Evolutionary conservation across 2,888 invertebrate species (phyloP), one percentile per base, ranked within the genome.

Genomic region (Lottia scabra): DNA sequence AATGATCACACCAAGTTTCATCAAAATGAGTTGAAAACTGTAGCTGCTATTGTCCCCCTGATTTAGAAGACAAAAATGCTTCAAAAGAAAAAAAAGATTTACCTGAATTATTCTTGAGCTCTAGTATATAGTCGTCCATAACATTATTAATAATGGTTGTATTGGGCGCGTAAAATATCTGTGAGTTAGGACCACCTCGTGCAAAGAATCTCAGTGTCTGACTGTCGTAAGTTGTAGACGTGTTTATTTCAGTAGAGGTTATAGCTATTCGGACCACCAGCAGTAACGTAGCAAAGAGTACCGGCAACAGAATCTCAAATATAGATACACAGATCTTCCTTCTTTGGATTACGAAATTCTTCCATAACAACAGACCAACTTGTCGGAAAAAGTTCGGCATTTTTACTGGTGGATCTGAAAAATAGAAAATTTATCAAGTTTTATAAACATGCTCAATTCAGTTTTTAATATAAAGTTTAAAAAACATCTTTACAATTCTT

Each of bases 291-390:
- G 84, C 83, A 67, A 84, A 85, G n/a, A 78, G 67, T 5, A 84
- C 8, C 0, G 84, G 85, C 8, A 84, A 72, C 12, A 83, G n/a
- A 63, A 84, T 70, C 72, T 84, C 84, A 70, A 85, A 85, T 0
- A 83, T 73, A 15, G 82, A 80, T 46, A 84, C 82, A 65, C 78
- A 77, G 23, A 80, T 73, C 71, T 81, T 82, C 0, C 83, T 75
- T 30, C 78, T 76, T 70, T 84, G 84, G 26, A 85, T 67, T 0
- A 78, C 73, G 68, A 80, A 79, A 69, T 85, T 84, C 67, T 84
- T 85, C 85, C 85, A 84, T 43, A 84, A 66, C 26, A 85, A 77
- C n/a, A 85, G 73, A 1, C 77, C 23, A n/a, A 85, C 78, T 63
- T 85, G 84, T 5, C 79, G 65, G 63, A 68, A 30, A 70, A 81